phyloP scores from a whole-genome alignment of 1,140 invertebrate genomes.

The Pemphigus obesinymphae region DNA sequence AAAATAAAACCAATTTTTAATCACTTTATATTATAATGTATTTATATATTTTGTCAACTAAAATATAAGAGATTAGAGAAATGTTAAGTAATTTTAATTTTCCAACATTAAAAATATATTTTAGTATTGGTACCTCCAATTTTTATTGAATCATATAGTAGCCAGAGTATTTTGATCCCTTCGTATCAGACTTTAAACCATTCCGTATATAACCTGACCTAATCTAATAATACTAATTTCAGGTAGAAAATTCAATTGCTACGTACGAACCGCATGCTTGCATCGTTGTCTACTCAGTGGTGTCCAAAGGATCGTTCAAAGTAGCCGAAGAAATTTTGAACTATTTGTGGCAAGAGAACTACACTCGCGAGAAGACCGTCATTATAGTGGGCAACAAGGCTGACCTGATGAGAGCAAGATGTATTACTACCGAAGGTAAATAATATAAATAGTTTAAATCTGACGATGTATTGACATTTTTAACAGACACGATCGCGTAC shows the following conservation, averaged over 20 bases:
- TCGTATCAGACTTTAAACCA: no score
- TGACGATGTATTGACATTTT: background rate
- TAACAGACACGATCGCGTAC: no score
- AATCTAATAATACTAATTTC: conserved; percentile 45
- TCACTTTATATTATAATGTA: no score
- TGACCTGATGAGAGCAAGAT: conserved; percentile 69
- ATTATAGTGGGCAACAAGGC: conserved; percentile 79
- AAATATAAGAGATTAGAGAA: no score
- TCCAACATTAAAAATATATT: no score
- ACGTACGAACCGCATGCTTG: conserved; percentile 69
- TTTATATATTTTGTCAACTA: no score
- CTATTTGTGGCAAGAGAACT: conserved; percentile 62
- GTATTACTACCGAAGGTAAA: conserved; percentile 62
- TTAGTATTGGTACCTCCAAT: no score
- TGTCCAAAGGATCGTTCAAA: conserved; percentile 62
- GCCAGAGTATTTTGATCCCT: no score
- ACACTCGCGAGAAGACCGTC: conserved; percentile 61
- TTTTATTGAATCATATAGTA: no score
- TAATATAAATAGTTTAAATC: background rate
- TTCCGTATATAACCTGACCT: no score
- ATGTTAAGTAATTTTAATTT: no score
- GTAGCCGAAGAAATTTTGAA: conserved; percentile 61
- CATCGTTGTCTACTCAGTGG: conserved; percentile 69
- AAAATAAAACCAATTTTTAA: no score
- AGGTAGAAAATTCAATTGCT: conserved; percentile 63